phyloP scores from a whole-genome alignment of 2,888 invertebrate species.

The Himalopsyche tibetana region DNA sequence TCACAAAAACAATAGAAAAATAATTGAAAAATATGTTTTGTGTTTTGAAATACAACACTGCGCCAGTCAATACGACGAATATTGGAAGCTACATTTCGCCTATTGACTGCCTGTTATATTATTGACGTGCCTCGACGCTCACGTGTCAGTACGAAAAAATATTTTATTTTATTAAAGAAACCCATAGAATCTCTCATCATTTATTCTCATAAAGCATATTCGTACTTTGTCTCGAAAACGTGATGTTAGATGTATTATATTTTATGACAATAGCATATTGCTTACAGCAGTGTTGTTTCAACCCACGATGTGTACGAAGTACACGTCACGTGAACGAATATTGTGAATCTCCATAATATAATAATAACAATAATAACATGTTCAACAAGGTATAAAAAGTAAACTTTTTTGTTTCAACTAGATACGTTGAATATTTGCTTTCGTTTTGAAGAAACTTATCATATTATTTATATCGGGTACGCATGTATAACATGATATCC shows the following conservation, averaged over 20 bases:
- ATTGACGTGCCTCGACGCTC: conserved; percentile 20
- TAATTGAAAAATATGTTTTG: no score
- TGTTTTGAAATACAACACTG: no score
- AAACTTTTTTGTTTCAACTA: no score
- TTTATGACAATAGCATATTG: conserved; percentile 19
- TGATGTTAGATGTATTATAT: not conserved
- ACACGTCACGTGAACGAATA: not conserved
- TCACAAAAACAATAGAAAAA: no score
- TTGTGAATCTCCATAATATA: no score
- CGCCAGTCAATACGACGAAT: no score
- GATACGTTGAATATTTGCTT: no score
- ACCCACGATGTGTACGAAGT: not conserved
- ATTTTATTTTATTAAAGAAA: conserved; percentile 1
- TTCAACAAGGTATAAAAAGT: no score
- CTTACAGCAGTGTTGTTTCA: not conserved
- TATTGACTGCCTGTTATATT: not conserved
- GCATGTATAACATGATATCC: no score
- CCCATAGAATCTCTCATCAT: conserved; percentile 7
- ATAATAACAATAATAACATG: no score
- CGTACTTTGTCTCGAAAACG: conserved; percentile 13
- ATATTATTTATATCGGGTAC: no score
- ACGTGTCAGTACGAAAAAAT: conserved; percentile 14
- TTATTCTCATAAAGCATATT: not conserved
- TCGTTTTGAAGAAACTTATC: no score
- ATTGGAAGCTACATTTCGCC: not conserved